Evolutionary conservation across 2,113 vertebrate species (phyloP).

Genomic region (Romanogobio albipinnatus): DNA sequence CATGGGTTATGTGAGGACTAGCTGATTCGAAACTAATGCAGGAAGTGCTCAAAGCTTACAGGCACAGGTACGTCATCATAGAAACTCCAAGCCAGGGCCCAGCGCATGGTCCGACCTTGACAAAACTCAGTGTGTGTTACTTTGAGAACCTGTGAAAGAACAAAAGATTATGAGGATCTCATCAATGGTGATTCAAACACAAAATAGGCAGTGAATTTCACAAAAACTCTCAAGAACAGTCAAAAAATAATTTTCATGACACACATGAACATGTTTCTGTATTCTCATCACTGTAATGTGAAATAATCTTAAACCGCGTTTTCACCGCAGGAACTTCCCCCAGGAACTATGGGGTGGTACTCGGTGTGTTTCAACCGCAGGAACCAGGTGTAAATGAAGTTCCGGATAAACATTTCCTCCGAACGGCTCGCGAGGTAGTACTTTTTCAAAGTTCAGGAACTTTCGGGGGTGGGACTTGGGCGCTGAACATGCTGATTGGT

Average conservation of each 20-base stretch:
- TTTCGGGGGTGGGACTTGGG: too few relatives aligned
- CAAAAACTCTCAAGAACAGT: neutral
- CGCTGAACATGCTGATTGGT: too few relatives aligned
- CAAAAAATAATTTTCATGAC: neutral
- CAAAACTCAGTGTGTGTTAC: slow-evolving; percentile 97
- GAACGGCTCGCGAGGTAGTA: too few relatives aligned
- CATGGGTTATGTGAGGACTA: slow-evolving; percentile 43
- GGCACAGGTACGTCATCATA: slow-evolving; percentile 92
- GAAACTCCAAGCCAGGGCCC: slow-evolving; percentile 99
- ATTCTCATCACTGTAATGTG: neutral
- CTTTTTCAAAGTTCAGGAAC: too few relatives aligned
- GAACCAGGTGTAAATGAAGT: too few relatives aligned
- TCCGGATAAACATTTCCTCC: too few relatives aligned
- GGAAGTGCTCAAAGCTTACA: slow-evolving; percentile 76
- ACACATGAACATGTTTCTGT: neutral
- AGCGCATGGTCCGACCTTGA: slow-evolving; percentile 97
- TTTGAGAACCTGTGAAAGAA: slow-evolving; percentile 85
- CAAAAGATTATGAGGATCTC: neutral
- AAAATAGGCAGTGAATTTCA: neutral
- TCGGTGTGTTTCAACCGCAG: too few relatives aligned
- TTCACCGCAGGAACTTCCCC: too few relatives aligned
- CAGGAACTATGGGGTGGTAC: too few relatives aligned
- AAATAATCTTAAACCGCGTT: neutral
- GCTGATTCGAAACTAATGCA: neutral
- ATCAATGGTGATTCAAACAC: neutral